These are phyloP conservation scores for Calliscelio sp. DNA, from an alignment of 2,888 invertebrate genomes.

Conservation along the genomic window DNA sequence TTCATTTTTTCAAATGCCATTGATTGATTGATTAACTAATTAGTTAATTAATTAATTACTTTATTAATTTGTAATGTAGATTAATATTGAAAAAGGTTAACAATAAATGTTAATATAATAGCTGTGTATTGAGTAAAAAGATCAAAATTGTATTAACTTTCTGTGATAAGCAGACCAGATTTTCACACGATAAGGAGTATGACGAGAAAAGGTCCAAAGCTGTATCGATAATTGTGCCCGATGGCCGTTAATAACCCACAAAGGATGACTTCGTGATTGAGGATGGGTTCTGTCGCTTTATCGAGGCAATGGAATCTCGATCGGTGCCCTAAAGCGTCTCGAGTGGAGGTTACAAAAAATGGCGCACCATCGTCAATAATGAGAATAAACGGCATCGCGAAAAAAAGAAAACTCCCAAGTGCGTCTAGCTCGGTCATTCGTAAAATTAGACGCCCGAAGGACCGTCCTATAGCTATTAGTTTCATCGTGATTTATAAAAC, in stretches of 20 bases:
- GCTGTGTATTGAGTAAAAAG: too few species aligned
- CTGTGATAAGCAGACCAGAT: constrained; percentile 35
- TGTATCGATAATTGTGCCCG: constrained; percentile 78
- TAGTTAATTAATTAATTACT: too few species aligned
- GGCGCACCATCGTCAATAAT: constrained; percentile 40
- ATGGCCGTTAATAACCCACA: constrained; percentile 80
- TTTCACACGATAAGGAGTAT: constrained; percentile 54
- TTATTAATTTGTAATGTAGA: too few species aligned
- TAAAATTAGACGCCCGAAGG: constrained; percentile 73
- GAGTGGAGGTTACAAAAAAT: constrained; percentile 55
- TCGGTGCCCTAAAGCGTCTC: constrained; percentile 72
- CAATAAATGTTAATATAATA: too few species aligned
- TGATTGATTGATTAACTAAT: too few species aligned
- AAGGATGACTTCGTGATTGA: constrained; percentile 69
- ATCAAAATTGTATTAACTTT: constrained; percentile 12
- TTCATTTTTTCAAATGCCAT: too few species aligned
- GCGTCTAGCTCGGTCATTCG: constrained; percentile 71
- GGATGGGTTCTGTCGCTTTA: constrained; percentile 75
- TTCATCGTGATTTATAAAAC: constrained; percentile 73
- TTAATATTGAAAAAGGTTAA: too few species aligned
- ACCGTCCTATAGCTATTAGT: constrained; percentile 57
- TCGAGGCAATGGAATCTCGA: constrained; percentile 74
- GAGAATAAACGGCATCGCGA: constrained; percentile 49
- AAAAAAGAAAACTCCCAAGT: constrained; percentile 39
- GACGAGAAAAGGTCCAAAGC: constrained; percentile 40